Conservation (phyloP, 2,888 invertebrate genomes). For the Sarcophaga rosellei region DNA sequence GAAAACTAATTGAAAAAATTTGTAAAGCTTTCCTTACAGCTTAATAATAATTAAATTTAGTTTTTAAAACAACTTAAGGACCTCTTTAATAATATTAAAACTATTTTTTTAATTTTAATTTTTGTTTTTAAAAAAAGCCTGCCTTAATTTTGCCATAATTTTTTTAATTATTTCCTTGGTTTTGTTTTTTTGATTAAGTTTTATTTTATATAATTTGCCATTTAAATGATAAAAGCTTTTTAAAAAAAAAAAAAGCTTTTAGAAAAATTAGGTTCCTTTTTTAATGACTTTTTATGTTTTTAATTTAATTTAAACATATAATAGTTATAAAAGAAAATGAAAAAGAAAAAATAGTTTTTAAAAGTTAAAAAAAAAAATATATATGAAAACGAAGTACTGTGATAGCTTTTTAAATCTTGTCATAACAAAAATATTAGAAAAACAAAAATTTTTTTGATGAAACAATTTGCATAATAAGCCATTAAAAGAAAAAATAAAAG, state of each 20-base stretch:
- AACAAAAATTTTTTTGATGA: neutral
- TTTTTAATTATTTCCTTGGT: constrained; percentile 23
- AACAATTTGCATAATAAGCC: constrained; percentile 24
- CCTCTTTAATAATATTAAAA: constrained; percentile 44
- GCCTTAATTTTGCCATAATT: constrained; percentile 68
- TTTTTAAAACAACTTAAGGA: constrained; percentile 43
- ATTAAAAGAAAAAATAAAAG: constrained; percentile 24
- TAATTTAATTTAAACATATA: constrained; percentile 18
- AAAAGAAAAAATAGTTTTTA: constrained; percentile 3
- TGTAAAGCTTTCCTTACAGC: neutral
- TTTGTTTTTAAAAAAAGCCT: constrained; percentile 31
- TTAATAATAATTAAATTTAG: neutral
- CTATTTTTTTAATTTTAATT: neutral
- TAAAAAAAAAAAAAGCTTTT: constrained; percentile 46
- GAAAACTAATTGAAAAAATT: too few relatives aligned
- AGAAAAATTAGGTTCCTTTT: constrained; percentile 62
- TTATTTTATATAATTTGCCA: constrained; percentile 59
- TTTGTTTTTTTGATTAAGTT: constrained; percentile 39
- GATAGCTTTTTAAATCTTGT: constrained; percentile 75
- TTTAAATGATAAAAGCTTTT: constrained; percentile 57
- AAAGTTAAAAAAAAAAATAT: constrained; percentile 21
- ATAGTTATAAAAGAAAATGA: constrained; percentile 24
- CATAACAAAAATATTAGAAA: constrained; percentile 26
- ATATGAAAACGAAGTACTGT: constrained; percentile 76
- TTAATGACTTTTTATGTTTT: neutral